Conservation (phyloP, 2,113 vertebrate genomes). For the Echinops telfairi region DNA sequence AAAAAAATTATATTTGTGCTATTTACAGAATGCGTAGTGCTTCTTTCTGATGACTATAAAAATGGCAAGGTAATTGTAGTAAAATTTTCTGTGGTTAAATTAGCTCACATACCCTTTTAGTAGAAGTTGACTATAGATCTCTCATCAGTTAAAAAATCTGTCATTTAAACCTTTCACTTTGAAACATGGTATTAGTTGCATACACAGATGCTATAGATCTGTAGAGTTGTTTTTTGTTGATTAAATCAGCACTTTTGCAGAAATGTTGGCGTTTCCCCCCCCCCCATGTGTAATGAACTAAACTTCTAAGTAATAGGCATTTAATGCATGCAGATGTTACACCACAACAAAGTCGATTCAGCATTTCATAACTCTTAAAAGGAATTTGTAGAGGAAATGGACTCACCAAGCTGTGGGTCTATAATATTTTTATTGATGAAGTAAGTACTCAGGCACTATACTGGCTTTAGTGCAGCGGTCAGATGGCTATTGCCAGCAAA, state of each 20-base stretch:
- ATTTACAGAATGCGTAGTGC: conserved; percentile 33
- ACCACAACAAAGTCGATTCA: conserved; percentile 54
- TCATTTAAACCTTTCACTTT: conserved; percentile 32
- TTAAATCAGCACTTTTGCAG: conserved; percentile 44
- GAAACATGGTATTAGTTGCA: conserved; percentile 10
- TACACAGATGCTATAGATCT: not conserved
- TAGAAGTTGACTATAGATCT: not conserved
- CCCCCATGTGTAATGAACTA: not conserved
- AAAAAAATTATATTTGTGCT: not conserved
- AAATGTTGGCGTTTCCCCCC: conserved; percentile 1
- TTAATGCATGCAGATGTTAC: conserved; percentile 47
- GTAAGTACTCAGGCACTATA: conserved; percentile 26
- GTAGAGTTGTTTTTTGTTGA: conserved; percentile 22
- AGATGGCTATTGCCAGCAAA: conserved; percentile 28
- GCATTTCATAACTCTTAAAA: conserved; percentile 63
- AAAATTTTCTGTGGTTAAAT: conserved; percentile 50
- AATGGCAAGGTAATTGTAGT: not conserved
- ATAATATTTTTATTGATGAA: conserved; percentile 70
- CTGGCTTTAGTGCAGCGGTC: conserved; percentile 46
- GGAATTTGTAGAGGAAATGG: conserved; percentile 65
- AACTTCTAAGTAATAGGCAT: conserved; percentile 27
- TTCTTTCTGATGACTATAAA: not conserved
- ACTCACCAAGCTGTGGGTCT: conserved; percentile 54
- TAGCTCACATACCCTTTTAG: not conserved
- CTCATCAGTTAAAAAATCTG: conserved; percentile 23